Conservation (phyloP, 2,888 invertebrate species). For the Boloria selene region DNA sequence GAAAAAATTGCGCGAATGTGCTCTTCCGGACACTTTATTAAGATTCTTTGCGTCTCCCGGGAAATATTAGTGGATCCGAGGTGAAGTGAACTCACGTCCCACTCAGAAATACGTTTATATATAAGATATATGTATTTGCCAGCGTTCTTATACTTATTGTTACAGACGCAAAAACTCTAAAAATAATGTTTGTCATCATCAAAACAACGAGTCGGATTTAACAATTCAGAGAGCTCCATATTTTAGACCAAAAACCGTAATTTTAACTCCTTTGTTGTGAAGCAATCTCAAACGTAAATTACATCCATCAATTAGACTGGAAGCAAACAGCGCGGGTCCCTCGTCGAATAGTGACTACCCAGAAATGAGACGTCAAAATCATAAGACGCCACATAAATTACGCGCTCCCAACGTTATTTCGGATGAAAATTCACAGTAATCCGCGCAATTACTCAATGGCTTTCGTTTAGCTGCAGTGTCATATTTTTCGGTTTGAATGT, state of each 20-base stretch:
- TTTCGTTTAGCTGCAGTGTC: conserved; percentile 40
- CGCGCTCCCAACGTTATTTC: conserved; percentile 58
- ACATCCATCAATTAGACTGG: conserved; percentile 48
- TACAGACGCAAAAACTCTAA: background rate
- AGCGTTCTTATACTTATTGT: conserved; percentile 26
- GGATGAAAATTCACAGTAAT: conserved; percentile 64
- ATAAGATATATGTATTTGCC: no score
- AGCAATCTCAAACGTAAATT: conserved; percentile 45
- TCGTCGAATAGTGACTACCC: conserved; percentile 50
- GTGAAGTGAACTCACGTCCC: conserved; percentile 30
- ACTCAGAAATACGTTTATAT: conserved; percentile 34
- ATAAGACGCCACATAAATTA: conserved; percentile 70
- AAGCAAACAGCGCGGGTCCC: conserved; percentile 37
- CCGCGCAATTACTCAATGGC: conserved; percentile 66
- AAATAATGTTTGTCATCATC: background rate
- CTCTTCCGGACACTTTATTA: conserved; percentile 37
- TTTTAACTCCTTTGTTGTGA: conserved; percentile 33
- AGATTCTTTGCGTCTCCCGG: conserved; percentile 35
- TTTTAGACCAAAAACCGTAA: conserved; percentile 29
- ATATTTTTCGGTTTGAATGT: conserved; percentile 16
- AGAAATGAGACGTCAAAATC: conserved; percentile 70
- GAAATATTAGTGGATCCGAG: conserved; percentile 19
- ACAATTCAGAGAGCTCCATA: conserved; percentile 3
- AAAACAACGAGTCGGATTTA: background rate
- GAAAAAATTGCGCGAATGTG: conserved; percentile 28